Evolutionary conservation across 2,797 vertebrate genomes (phyloP), one percentile per base, ranked within the genome.

Genomic region (Poeciliopsis paucimaculata): DNA sequence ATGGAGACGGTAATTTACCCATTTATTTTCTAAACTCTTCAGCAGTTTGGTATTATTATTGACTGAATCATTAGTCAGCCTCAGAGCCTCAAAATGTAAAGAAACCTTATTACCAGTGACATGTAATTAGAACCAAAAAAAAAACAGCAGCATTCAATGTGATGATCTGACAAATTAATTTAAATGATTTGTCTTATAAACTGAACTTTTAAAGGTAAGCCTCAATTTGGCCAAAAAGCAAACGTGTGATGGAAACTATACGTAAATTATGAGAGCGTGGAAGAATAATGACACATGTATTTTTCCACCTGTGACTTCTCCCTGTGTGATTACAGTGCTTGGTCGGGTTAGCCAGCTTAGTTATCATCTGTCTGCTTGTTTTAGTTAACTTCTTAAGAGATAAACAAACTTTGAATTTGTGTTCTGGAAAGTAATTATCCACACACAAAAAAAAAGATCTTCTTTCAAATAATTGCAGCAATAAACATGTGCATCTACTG

Each of bases 311-410:
- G n/a, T 39, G 55, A 28, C 41, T 13, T 57, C 31, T 77, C 15
- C 78, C 55, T 73, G 26, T 79, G 64, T 77, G 45, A 82, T 76
- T 77, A 77, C 45, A 47, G 70, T 12, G 45, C 13, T 45, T 28
- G 12, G 70, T 8, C 13, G 1, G 41, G 26, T 72, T 72, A 46
- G 46, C 70, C n/a, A 72, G 11, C 70, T n/a, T 7, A 72, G 43
- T 45, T 45, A 66, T 72, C 43, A 46, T 9, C 41, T 9, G 26
- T 28, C 70, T 78, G 60, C 88, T 26, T 55, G 51, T 55, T 26
- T 55, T 51, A 26, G 51, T 55, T 10, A 10, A 55, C 53, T 55
- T 55, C 53, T 55, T 55, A 55, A n/a, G 4, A n/a, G 53, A 10
- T 55, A 26, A 55, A 26, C 53, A 10, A 55, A 26, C 9, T 55